Conservation (phyloP, 2,888 invertebrate genomes). For the Ectropis crepuscularia region DNA sequence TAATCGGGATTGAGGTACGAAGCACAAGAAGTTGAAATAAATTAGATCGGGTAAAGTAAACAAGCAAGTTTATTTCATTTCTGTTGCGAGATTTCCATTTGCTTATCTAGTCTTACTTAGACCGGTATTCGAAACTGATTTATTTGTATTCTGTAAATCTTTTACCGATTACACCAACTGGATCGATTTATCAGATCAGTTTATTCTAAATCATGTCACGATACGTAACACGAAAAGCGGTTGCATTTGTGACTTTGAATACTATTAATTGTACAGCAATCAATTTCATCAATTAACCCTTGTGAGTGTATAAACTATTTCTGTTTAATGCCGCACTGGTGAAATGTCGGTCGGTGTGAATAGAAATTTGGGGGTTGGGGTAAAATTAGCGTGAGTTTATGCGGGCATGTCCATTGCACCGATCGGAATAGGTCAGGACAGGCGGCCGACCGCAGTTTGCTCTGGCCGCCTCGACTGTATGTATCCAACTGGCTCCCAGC, state of each 20-base stretch:
- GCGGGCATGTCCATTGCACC: conserved; percentile 72
- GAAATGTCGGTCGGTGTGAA: conserved; percentile 51
- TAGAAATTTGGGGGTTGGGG: conserved; percentile 63
- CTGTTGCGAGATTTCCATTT: conserved; percentile 34
- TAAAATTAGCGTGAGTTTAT: conserved; percentile 77
- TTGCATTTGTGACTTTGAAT: conserved; percentile 9
- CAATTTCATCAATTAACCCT: conserved; percentile 20
- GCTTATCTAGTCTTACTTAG: conserved; percentile 31
- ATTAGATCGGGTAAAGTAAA: conserved; percentile 37
- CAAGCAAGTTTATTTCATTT: conserved; percentile 37
- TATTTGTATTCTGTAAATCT: conserved; percentile 18
- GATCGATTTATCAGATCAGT: too few relatives aligned
- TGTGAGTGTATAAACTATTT: conserved; percentile 31
- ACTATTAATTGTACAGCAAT: conserved; percentile 15
- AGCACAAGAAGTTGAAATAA: conserved; percentile 37
- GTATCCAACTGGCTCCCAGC: conserved; percentile 70
- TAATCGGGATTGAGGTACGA: conserved; percentile 34
- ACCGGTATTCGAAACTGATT: conserved; percentile 25
- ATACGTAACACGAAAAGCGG: background rate
- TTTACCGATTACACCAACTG: conserved; percentile 1
- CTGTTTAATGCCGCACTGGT: conserved; percentile 37
- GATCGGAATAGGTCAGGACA: conserved; percentile 70
- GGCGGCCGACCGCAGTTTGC: conserved; percentile 73
- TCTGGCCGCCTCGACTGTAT: conserved; percentile 70
- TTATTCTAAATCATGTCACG: too few relatives aligned